These are phyloP conservation scores for Chaunax sp. DNA, from an alignment of 2,797 vertebrate genomes.

Conservation along the genomic window DNA sequence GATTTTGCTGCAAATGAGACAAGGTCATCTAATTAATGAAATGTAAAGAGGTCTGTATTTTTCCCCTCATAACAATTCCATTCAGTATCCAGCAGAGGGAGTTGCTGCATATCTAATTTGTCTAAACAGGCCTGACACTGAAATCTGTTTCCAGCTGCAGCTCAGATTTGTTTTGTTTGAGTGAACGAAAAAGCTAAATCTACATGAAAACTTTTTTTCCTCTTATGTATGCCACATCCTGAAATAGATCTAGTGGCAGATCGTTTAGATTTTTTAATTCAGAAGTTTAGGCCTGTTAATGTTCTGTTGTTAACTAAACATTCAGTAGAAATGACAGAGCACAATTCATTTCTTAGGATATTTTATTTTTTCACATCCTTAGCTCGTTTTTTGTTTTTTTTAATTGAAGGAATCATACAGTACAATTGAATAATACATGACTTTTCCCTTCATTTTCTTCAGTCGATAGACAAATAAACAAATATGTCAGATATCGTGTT, in stretches of 20 bases:
- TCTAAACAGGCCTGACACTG: slow-evolving; percentile 2
- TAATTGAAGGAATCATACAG: no score
- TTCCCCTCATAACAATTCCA: no score
- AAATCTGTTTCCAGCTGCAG: background rate
- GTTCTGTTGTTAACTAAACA: background rate
- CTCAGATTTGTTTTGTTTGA: background rate
- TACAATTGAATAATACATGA: no score
- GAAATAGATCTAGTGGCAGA: background rate
- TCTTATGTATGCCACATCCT: background rate
- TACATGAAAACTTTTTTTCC: background rate
- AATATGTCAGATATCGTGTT: no score
- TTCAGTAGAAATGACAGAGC: slow-evolving; percentile 8
- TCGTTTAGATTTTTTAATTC: background rate
- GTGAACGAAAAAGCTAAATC: background rate
- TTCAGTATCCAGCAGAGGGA: slow-evolving; percentile 76
- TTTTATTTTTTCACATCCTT: no score
- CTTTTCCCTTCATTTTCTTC: no score
- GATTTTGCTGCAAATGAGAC: background rate
- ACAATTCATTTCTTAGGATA: slow-evolving; percentile 2
- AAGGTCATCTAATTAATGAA: no score
- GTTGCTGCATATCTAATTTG: slow-evolving; percentile 39
- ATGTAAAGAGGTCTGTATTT: no score
- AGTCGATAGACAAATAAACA: no score
- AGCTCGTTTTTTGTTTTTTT: no score
- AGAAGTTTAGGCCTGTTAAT: background rate